A percentile compares a stretch with the other conserved stretches of the same genome.
Evolutionary conservation across 2,113 vertebrate genomes (phyloP).

Genomic region (Perca fluviatilis): DNA sequence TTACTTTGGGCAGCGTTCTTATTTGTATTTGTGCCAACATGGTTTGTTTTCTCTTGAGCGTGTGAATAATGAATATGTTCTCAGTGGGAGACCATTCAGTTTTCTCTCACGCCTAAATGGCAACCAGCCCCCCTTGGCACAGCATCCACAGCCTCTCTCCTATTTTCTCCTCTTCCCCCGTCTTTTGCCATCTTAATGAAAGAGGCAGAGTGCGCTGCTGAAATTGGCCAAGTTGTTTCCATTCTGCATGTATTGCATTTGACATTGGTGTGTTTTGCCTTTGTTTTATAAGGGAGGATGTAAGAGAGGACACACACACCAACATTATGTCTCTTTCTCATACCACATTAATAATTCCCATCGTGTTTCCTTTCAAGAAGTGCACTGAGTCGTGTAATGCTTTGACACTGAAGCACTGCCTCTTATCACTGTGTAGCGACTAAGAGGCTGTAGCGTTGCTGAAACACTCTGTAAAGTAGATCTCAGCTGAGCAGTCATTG

Average conservation of each 20-base stretch:
- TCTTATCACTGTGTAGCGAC: slow-evolving; percentile 36
- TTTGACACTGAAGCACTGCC: slow-evolving; percentile 43
- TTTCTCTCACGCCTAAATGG: slow-evolving; percentile 53
- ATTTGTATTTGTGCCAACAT: slow-evolving; percentile 64
- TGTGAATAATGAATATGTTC: slow-evolving; percentile 66
- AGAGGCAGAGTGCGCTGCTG: background rate
- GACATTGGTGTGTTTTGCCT: slow-evolving; percentile 27
- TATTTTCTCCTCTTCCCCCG: background rate
- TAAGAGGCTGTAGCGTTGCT: slow-evolving; percentile 31
- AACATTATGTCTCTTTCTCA: slow-evolving; percentile 15
- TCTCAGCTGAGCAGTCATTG: slow-evolving; percentile 40
- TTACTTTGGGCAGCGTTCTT: slow-evolving; percentile 33
- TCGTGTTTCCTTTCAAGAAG: slow-evolving; percentile 61
- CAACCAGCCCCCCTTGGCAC: slow-evolving; percentile 8
- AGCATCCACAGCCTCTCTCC: slow-evolving; percentile 12
- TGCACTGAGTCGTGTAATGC: slow-evolving; percentile 61
- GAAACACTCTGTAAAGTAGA: slow-evolving; percentile 38
- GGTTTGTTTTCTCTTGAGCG: slow-evolving; percentile 44
- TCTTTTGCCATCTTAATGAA: slow-evolving; percentile 17
- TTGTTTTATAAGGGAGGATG: slow-evolving; percentile 11
- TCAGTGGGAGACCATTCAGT: slow-evolving; percentile 46
- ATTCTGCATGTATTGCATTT: slow-evolving; percentile 16
- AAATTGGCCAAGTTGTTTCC: slow-evolving; percentile 47
- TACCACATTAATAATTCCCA: slow-evolving; percentile 58
- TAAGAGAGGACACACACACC: slow-evolving; percentile 1